Evolutionary conservation across 2,113 vertebrate species (phyloP), one percentile per base, ranked within the genome.

Genomic region (Collichthys lucidus): DNA sequence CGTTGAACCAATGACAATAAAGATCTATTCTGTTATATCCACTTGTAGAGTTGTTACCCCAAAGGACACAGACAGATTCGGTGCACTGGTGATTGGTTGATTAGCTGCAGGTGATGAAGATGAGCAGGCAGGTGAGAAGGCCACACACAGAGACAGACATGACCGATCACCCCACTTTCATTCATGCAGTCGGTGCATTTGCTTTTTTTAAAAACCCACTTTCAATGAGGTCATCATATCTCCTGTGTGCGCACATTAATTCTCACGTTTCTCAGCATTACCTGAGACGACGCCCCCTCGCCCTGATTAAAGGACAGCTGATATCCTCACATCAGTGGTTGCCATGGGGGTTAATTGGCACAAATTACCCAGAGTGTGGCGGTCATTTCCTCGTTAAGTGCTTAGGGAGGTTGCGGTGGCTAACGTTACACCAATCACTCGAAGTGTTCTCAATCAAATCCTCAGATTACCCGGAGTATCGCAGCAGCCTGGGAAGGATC

Each of bases 361-460:
- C 77, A 85, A 91, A 92, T 92, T 89, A 86, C 74, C 72, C 87
- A 82, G 85, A 84, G 90, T 88, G 90, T 90, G 92, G 83, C 49
- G 60, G 74, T 89, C 91, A 91, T 91, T 92, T 93, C 91, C 91
- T 88, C 31, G 50, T 88, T 86, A 85, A 88, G 88, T 85, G 91
- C 85, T 84, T 16, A 42, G 86, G 83, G 86, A 88, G 86, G 81
- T 89, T 79, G 9, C 77, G 40, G 68, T 67, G 83, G 86, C 86
- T 88, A 80, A 76, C 12, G 0, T 91, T 91, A 86, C 90, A 62
- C 81, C 78, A 78, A 74, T 81, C 82, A 65, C 83, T 59, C 17
- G 26, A 80, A 73, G 47, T 70, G 78, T 74, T 88, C 53, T 88
- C 90, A 80, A 79, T 87, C 90, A 85, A 80, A 72, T 88, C 74